These are phyloP conservation scores for Carapus acus DNA, from an alignment of 2,797 vertebrate species.

Conservation along the genomic window DNA sequence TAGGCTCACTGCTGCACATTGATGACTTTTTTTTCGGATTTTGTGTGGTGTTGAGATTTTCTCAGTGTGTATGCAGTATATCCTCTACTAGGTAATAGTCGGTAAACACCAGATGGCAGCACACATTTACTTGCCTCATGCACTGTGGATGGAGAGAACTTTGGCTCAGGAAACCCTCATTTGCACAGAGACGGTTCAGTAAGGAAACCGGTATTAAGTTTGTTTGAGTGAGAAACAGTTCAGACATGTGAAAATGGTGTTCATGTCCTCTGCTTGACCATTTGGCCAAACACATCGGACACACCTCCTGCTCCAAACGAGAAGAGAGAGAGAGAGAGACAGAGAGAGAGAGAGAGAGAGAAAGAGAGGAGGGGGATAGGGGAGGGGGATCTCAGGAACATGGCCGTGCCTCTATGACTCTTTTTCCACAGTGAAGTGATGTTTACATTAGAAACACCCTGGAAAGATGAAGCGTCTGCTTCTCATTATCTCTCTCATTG, in stretches of 20 bases:
- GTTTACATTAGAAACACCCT: slow-evolving; percentile 69
- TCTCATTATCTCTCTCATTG: no score
- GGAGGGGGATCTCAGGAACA: slow-evolving; percentile 34
- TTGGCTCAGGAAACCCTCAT: slow-evolving; percentile 19
- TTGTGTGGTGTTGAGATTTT: no score
- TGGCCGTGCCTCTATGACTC: slow-evolving; percentile 46
- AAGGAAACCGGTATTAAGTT: slow-evolving; percentile 43
- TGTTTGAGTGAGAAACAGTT: slow-evolving; percentile 23
- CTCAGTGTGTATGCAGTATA: no score
- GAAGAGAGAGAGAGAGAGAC: slow-evolving; percentile 49
- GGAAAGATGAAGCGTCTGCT: slow-evolving; percentile 73
- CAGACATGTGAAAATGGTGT: slow-evolving; percentile 17
- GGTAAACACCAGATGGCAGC: slow-evolving; percentile 71
- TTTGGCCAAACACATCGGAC: slow-evolving; percentile 32
- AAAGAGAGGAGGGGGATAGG: slow-evolving; percentile 40
- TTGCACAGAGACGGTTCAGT: slow-evolving; percentile 39
- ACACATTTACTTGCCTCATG: slow-evolving; percentile 27
- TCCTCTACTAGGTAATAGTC: neutral
- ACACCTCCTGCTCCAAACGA: slow-evolving; percentile 65
- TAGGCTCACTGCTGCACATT: no score
- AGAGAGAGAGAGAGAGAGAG: slow-evolving; percentile 56
- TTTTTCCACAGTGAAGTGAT: slow-evolving; percentile 50
- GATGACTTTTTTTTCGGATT: no score
- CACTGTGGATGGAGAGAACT: slow-evolving; percentile 34
- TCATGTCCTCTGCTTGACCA: slow-evolving; percentile 40